phyloP scores from a whole-genome alignment of 1,140 invertebrate genomes.

The Neomicropteryx cornuta region DNA sequence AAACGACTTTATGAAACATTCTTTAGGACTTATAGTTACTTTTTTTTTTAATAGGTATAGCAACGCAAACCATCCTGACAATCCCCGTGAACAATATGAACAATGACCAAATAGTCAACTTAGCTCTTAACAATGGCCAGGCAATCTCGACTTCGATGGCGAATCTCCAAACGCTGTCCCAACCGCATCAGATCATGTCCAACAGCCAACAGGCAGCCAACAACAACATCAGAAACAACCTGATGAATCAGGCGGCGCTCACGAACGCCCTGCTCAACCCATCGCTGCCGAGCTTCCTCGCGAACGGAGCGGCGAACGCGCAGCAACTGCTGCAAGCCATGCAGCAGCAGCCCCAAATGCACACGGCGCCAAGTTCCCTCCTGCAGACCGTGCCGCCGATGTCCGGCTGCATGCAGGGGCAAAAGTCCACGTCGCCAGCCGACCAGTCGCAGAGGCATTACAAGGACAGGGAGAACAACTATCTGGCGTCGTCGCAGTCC shows the following conservation, averaged over 20 bases:
- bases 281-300: conserved; percentile 55
- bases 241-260: conserved; percentile 38
- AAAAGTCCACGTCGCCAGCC: conserved; percentile 29
- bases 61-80: conserved; percentile 86
- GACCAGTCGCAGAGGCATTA: conserved; percentile 30
- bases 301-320: conserved; percentile 51
- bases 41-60: conserved; percentile 53
- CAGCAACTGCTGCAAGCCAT: conserved; percentile 51
- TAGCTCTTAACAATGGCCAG: conserved; percentile 68
- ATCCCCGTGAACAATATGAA: conserved; percentile 80
- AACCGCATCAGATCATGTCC: conserved; percentile 46
- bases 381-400: conserved; percentile 32
- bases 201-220: conserved; percentile 24
- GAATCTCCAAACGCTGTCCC: conserved; percentile 68
- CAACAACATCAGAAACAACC: conserved; percentile 42
- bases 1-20: conserved; percentile 6
- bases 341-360: conserved; percentile 41
- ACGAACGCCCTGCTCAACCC: conserved; percentile 47
- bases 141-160: conserved; percentile 75
- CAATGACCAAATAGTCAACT: conserved; percentile 72
- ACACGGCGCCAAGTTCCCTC: conserved; percentile 31
- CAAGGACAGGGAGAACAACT: conserved; percentile 36
- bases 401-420: conserved; percentile 28
- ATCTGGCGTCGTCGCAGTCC: conserved; percentile 27
- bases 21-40: conserved; percentile 2